Evolutionary conservation across 2,797 vertebrate genomes (phyloP).

Genomic region (Manis pentadactyla): DNA sequence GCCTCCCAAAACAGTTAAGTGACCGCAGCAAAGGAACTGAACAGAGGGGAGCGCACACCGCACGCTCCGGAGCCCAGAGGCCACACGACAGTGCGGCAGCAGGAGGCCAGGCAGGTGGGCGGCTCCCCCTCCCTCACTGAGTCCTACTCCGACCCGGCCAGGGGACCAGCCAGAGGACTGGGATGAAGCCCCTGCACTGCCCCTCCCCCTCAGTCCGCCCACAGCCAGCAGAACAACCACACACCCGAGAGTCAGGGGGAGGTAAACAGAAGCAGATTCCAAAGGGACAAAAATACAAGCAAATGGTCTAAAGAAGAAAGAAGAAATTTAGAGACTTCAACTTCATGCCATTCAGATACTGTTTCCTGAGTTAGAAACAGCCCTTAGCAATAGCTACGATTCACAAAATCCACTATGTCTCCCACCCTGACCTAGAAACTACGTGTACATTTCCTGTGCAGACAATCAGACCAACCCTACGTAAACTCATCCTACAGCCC

Average conservation of each 20-base stretch:
- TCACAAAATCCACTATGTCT: neutral
- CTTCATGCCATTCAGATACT: neutral
- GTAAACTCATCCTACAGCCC: neutral
- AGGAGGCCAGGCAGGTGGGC: neutral
- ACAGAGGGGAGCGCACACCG: neutral
- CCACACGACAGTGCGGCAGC: neutral
- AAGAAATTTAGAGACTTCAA: neutral
- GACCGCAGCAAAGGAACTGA: neutral
- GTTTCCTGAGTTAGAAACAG: neutral
- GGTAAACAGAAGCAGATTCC: neutral
- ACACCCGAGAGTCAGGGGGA: neutral
- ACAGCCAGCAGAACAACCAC: neutral
- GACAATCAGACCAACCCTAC: neutral
- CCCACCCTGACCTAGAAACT: neutral
- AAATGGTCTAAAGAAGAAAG: neutral
- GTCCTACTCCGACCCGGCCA: neutral
- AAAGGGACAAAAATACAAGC: neutral
- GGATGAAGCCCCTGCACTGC: neutral
- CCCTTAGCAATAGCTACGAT: neutral
- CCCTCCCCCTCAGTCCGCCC: neutral
- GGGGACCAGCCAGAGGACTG: neutral
- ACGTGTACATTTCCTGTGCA: neutral
- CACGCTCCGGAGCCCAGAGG: neutral
- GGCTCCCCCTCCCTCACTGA: neutral
- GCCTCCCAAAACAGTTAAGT: slow-evolving; percentile 27